Evolutionary conservation across 2,888 invertebrate genomes (phyloP), one percentile per base, ranked within the genome.

Genomic region (Digitonthophagus gazella): DNA sequence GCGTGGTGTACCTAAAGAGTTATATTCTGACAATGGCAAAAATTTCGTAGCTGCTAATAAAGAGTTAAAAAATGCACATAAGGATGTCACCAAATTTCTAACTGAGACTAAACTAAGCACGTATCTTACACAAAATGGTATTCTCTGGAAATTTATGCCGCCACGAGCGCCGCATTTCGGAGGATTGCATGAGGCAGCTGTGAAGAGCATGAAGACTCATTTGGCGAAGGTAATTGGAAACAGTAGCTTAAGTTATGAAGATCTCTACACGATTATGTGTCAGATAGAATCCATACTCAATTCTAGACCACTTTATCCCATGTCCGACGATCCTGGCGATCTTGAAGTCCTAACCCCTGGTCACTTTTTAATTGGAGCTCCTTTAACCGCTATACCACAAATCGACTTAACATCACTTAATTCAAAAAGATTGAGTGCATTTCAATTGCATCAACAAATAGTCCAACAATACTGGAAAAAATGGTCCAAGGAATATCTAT

Each of bases 11-110:
- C 70, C 73, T 6, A 5, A 14, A n/a, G 22, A 67, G 28, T 71
- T 75, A 15, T 67, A 65, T 55, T 70, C 70, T 2, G 74, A 75
- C 55, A 75, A 74, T 66, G 73, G 72, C n/a, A 72, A 68, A n/a
- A 73, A 71, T 58, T 75, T 73, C 63, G 70, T 71, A 14, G 72
- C 72, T 1, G 70, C 71, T 20, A 15, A 67, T 44, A 57, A 54
- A 15, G 65, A 66, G 18, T 22, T 71, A 44, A 11, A 15, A 14
- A 14, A 71, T 11, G 44, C 69, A 1, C 19, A 65, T 22, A 64
- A 65, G 14, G 44, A 8, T 57, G 14, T 65, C 19, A 61, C 16
- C 15, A 20, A 67, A 28, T 64, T 57, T 22, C 28, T 15, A 56
- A 58, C 57, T 2, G 58, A 65, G 15, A 15, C 64, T 67, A 56